Evolutionary conservation across 2,797 vertebrate genomes (phyloP), one percentile per base, ranked within the genome.

Genomic region (Hafferia zeledoni): DNA sequence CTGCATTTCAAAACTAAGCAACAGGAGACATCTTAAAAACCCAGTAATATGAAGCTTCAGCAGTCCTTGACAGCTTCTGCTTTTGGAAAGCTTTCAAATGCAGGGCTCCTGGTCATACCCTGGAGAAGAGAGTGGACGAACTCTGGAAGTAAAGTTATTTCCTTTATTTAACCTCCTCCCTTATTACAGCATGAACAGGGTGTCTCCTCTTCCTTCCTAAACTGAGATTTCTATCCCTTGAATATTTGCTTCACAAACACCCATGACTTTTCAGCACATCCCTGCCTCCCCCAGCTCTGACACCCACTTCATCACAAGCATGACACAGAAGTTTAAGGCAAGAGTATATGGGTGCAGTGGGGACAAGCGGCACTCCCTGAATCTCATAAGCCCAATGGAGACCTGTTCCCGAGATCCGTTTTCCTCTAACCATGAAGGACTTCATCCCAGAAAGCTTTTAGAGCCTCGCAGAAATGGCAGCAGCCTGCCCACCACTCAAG

Each of bases 1-100:
- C 91, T 90, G 91, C 90, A 60, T 90, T 91, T 95, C 96, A 94
- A 95, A 88, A 88, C 87, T 79, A 37, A 90, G 89, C 57, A 76
- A 95, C 60, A 85, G 76, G 84, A 96, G 79, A 69, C 67, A 90
- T 95, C 88, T 94, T 85, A 93, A 81, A 94, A 93, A 75, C 15
- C 27, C 63, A 53, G 76, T 86, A 92, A 88, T 3, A 0, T 31
- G 70, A 93, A 93, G 22, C 79, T 86, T 91, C 55, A 75, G 76
- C 76, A 94, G 46, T 52, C 83, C 80, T 83, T 90, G 75, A 89
- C 89, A 92, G 53, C 35, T 57, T 80, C 75, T 83, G 75, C 1
- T 91, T 93, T 83, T 94, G 68, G 69, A 89, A 33, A 87, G 59
- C 24, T 87, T 94, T 87, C 2, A 23, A 83, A 70, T 22, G 43